phyloP scores from a whole-genome alignment of 2,113 vertebrate species.

The Seriola rivoliana region DNA sequence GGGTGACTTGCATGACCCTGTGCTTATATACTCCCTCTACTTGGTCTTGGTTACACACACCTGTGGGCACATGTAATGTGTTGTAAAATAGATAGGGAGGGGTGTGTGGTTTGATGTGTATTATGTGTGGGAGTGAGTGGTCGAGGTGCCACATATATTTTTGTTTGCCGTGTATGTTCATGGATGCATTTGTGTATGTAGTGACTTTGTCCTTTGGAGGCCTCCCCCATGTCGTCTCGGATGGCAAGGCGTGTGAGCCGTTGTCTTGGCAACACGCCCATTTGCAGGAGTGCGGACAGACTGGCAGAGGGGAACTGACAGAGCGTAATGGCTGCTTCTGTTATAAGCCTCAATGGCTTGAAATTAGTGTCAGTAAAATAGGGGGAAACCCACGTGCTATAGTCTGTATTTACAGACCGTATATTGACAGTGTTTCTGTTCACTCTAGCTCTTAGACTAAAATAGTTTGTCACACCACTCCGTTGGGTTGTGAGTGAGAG shows the following conservation, averaged over 20 bases:
- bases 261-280: slow-evolving; percentile 79
- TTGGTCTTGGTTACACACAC: slow-evolving; percentile 33
- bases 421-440: neutral
- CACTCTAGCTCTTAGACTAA: slow-evolving; percentile 1
- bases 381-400: slow-evolving; percentile 4
- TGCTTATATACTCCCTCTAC: slow-evolving; percentile 26
- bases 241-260: slow-evolving; percentile 65
- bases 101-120: slow-evolving; percentile 1
- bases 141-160: neutral
- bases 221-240: slow-evolving; percentile 68
- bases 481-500: slow-evolving; percentile 6
- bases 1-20: slow-evolving; percentile 8
- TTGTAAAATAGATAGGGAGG: slow-evolving; percentile 28
- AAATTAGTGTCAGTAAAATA: slow-evolving; percentile 53
- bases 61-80: slow-evolving; percentile 44
- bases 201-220: slow-evolving; percentile 58
- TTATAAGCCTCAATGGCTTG: slow-evolving; percentile 50
- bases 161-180: slow-evolving; percentile 36
- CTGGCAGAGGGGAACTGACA: slow-evolving; percentile 67
- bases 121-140: slow-evolving; percentile 3
- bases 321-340: slow-evolving; percentile 66
- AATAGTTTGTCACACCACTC: neutral
- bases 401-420: neutral
- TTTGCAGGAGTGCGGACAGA: slow-evolving; percentile 63
- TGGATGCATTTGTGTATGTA: slow-evolving; percentile 53